Evolutionary conservation across 2,888 invertebrate genomes (phyloP), one percentile per base, ranked within the genome.

Genomic region (Ischnura elegans): DNA sequence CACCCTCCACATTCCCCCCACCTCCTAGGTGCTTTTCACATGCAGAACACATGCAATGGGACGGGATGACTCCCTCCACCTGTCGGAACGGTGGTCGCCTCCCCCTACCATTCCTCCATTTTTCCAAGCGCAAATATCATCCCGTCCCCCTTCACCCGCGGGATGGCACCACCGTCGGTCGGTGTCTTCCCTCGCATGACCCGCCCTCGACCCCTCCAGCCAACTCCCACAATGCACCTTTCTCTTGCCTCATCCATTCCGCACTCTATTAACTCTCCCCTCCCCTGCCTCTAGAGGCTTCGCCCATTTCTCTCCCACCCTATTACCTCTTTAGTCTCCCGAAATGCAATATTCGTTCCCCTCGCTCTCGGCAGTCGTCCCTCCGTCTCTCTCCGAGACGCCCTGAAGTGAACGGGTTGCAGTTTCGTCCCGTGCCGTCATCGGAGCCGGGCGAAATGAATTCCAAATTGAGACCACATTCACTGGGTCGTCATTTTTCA

Each of bases 141-240:
- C 51, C 46, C 13, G 45, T 86, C 36, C n/a, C 76, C n/a, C n/a
- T 19, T 10, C 61, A n/a, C 61, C 36, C 61, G 36, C n/a, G n/a
- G n/a, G n/a, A n/a, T n/a, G n/a, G n/a, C n/a, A n/a, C n/a, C n/a
- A n/a, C n/a, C 19, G 10, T 36, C 36, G 36, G 8, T 13, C 76
- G 36, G 76, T 36, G 76, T 76, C 76, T 76, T 76, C 76, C 76
- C 16, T 36, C 76, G 36, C 76, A 76, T 76, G 76, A 76, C 76
- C 76, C 76, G 76, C 76, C 76, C 76, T 76, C 76, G 76, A 76
- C 76, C 76, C 76, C 76, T 5, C 76, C 76, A 19, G 6, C 61
- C n/a, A 13, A 76, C 76, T 76, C 76, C 76, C 76, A 76, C 76
- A 76, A 76, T 76, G 76, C 76, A 76, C 76, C 2, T 16, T 10